Evolutionary conservation across 2,113 vertebrate species (phyloP), one percentile per base, ranked within the genome.

Genomic region (Hiodon alosoides): DNA sequence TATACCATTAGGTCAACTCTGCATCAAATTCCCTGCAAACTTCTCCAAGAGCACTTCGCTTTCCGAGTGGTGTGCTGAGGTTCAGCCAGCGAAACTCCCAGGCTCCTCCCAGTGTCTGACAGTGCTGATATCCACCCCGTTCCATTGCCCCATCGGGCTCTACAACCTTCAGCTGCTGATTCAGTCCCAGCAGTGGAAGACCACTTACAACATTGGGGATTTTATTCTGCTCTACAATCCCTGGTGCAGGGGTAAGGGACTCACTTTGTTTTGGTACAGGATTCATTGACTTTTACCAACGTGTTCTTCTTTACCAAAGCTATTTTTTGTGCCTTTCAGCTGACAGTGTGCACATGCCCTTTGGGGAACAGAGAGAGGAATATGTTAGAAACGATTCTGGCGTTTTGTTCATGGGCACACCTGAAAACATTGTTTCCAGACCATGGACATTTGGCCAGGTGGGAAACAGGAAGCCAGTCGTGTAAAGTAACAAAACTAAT

Each of bases 371-470:
- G 82, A 85, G 89, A 73, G 82, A 89, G 58, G 91, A 92, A 65
- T 91, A 88, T 64, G 74, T 91, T 71, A 83, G 51, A 75, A 90
- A 80, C 7, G 88, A 91, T 78, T 81, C 79, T 4, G 88, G 90
- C 0, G 8, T 91, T 75, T 76, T 92, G 66, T 92, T 87, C 58
- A 84, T 85, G 83, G 91, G 91, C 4, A 86, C 90, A 0, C 0
- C 85, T 0, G 55, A 13, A 60, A 90, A 86, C 77, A 0, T 84
- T 0, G 81, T 71, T 16, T 54, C 78, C 16, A 87, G 81, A 69
- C 83, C 90, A 0, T 92, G 91, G 91, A 86, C 85, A 9, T 90
- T 89, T 75, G 91, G 89, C 80, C 90, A 86, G 89, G 91, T 92
- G 79, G 73, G 80, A 60, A 10, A 55, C 14, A 13, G 4, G 4